Evolutionary conservation across 37 sponge, comb jelly and placozoan genomes (phyloP), one percentile per base, ranked within the genome.

Genomic region (Axinella damicornis): DNA sequence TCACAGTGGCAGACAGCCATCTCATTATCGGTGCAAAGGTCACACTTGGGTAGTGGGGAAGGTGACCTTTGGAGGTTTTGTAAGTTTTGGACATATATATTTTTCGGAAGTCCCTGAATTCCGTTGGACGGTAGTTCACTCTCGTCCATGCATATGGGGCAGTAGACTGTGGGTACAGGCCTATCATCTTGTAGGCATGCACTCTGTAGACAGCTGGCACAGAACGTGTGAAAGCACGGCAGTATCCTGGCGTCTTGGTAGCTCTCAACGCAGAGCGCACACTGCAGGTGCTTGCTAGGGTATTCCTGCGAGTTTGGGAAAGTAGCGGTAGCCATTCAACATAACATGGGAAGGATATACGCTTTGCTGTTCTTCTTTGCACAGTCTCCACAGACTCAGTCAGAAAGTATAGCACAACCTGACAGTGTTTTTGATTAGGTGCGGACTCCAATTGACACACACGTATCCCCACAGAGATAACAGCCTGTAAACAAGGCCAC

Each of bases 221-320:
- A 93, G 78, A 90, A 93, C n/a, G 90, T 68, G 78, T 93, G 93
- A 30, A 93, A 76, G 53, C 93, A 93, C 22, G 93, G 90, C 17
- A 93, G 82, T 1, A 93, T 74, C 13, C 83, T 69, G 20, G 93
- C 86, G 40, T 82, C 78, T 18, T 65, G 27, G 70, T 72, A 93
- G 41, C 59, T 76, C 71, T 89, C 53, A 9, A 80, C 31, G 60
- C 93, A 93, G 1, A 88, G 41, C 2, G 81, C 55, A 66, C 93
- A 93, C 71, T 83, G 82, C 0, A 87, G 75, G 30, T 76, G 77
- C 12, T 71, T 71, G 34, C 22, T 68, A 6, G 36, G 69, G 35
- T 31, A 9, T 11, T 67, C 68, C 34, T 33, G 31, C 2, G 53
- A 21, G 9, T 71, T 37, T 21, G 72, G 52, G 22, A 35, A 71